These are phyloP conservation scores for Dolichopus griseipennis DNA, from an alignment of 2,888 invertebrate species.

Conservation along the genomic window DNA sequence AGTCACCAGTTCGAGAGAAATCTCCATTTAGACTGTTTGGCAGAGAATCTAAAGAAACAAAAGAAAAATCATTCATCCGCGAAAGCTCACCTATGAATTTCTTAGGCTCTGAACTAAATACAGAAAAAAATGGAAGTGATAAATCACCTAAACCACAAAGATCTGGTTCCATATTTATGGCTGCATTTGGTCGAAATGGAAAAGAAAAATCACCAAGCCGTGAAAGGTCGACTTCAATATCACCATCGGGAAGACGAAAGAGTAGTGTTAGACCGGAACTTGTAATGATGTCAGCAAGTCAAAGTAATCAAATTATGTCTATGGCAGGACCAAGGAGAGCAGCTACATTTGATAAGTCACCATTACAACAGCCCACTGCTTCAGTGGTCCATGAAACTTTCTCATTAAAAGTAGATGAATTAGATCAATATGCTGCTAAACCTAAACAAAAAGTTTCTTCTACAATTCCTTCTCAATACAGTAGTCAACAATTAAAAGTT, in stretches of 20 bases:
- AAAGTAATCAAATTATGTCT: neutral
- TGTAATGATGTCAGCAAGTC: neutral
- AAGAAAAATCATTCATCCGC: neutral
- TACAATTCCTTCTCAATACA: conserved; percentile 19
- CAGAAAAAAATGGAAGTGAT: neutral
- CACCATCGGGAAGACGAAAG: neutral
- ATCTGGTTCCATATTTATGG: neutral
- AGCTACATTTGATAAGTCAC: neutral
- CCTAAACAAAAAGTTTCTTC: conserved; percentile 19
- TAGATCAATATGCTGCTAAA: conserved; percentile 37
- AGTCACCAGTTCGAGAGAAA: neutral
- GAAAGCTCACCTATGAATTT: neutral
- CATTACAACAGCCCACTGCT: neutral
- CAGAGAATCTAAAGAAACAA: neutral
- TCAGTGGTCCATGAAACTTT: conserved; percentile 32
- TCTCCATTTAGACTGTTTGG: neutral
- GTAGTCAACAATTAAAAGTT: conserved; percentile 29
- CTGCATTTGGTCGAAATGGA: neutral
- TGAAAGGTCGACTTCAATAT: neutral
- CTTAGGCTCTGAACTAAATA: neutral
- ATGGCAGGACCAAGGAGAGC: neutral
- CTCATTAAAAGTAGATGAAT: conserved; percentile 41
- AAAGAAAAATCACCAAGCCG: neutral
- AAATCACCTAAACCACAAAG: neutral
- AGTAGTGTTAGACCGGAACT: neutral